Conservation (phyloP, 2,888 invertebrate genomes). For the Slavum lentiscoides region DNA sequence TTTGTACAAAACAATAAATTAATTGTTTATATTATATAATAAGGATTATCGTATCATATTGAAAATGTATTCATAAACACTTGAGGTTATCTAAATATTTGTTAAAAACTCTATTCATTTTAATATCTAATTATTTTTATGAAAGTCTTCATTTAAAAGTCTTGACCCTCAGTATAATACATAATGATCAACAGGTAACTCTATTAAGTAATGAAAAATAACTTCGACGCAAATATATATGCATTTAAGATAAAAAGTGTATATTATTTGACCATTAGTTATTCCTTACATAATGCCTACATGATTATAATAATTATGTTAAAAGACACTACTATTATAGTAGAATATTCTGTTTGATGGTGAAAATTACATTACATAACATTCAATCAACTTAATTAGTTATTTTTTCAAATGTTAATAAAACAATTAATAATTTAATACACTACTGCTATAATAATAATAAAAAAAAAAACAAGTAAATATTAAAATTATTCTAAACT, state of each 20-base stretch:
- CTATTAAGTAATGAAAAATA: no score
- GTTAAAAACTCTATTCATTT: background rate
- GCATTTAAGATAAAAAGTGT: no score
- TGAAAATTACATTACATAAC: background rate
- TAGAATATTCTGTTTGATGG: background rate
- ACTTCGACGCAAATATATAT: background rate
- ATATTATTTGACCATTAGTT: background rate
- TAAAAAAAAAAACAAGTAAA: background rate
- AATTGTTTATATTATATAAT: background rate
- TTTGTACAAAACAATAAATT: slow-evolving; percentile 1
- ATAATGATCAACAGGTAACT: background rate
- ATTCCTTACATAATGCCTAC: no score
- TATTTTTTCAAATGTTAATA: background rate
- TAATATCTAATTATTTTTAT: background rate
- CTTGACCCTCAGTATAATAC: background rate
- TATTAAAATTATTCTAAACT: background rate
- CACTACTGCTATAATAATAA: no score
- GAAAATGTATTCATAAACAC: background rate
- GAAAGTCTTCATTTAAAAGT: background rate
- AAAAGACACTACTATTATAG: background rate
- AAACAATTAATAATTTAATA: background rate
- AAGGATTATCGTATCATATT: background rate
- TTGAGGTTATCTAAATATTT: background rate
- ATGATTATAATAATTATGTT: no score
- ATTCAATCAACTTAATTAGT: background rate